These are phyloP conservation scores for Ciconia nigra DNA, from an alignment of 2,797 vertebrate species.

Conservation along the genomic window DNA sequence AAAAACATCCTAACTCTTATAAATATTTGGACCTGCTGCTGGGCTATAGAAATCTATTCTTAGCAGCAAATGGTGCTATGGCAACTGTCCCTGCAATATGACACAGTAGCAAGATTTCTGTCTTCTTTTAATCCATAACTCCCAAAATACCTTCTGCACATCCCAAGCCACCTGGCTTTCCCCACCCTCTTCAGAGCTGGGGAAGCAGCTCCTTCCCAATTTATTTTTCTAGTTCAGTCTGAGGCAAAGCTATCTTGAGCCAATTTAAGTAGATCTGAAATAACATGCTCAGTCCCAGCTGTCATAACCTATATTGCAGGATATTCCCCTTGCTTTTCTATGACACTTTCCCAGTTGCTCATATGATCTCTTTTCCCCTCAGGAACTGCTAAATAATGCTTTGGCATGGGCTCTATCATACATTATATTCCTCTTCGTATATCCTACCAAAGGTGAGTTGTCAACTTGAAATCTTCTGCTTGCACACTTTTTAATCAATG, in stretches of 20 bases:
- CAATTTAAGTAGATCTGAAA: background rate
- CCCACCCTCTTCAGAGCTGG: background rate
- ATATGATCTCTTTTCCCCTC: background rate
- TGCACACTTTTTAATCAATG: background rate
- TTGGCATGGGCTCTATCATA: background rate
- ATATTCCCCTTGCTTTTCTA: background rate
- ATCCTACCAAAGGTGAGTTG: background rate
- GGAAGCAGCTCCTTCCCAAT: background rate
- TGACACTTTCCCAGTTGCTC: background rate
- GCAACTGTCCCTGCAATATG: slow-evolving; percentile 47
- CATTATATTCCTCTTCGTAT: background rate
- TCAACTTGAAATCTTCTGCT: background rate
- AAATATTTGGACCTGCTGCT: slow-evolving; percentile 44
- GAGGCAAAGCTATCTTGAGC: background rate
- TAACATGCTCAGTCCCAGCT: slow-evolving; percentile 14
- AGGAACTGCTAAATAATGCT: background rate
- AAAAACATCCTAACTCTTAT: background rate
- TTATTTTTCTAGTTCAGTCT: slow-evolving; percentile 50
- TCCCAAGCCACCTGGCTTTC: slow-evolving; percentile 48
- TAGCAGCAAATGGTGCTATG: slow-evolving; percentile 37
- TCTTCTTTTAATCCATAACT: slow-evolving; percentile 33
- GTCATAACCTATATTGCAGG: slow-evolving; percentile 29
- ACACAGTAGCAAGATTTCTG: slow-evolving; percentile 27
- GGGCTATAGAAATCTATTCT: slow-evolving; percentile 39
- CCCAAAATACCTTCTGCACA: slow-evolving; percentile 41